Evolutionary conservation across 2,113 vertebrate genomes (phyloP).

Genomic region (Carollia perspicillata): DNA sequence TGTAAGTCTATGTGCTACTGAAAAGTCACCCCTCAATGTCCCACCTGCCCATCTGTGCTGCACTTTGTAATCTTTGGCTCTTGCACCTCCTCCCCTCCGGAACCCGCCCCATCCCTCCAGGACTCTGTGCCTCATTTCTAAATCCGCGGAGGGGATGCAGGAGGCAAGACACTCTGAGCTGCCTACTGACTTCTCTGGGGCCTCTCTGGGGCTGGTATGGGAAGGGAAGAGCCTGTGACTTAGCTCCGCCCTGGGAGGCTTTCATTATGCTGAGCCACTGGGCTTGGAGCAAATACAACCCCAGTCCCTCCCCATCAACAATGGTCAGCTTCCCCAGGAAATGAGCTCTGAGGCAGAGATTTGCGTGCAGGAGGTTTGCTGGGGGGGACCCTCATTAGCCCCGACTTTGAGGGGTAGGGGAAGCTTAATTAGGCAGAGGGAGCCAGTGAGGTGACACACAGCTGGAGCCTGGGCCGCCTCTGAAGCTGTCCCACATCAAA

Average conservation of each 20-base stretch:
- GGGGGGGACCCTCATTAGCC: not conserved
- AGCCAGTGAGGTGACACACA: not conserved
- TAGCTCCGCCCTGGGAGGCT: not conserved
- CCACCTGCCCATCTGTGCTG: not conserved
- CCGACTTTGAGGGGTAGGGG: accelerated
- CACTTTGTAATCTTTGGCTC: not conserved
- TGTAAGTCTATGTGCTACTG: not conserved
- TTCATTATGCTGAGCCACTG: not conserved
- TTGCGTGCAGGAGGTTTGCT: not conserved
- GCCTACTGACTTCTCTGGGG: not conserved
- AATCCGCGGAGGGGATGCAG: not conserved
- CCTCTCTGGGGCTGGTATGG: not conserved
- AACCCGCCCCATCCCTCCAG: not conserved
- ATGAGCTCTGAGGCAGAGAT: not conserved
- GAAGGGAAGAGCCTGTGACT: no score
- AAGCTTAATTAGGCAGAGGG: not conserved
- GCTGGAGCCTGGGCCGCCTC: not conserved
- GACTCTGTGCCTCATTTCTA: not conserved
- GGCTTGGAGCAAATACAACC: not conserved
- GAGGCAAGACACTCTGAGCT: no score
- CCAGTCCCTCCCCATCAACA: not conserved
- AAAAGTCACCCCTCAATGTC: not conserved
- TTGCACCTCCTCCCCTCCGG: not conserved
- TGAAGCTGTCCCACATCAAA: not conserved
- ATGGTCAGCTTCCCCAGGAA: not conserved